Conservation (phyloP, 2,113 vertebrate genomes). For the Elachura formosa region DNA sequence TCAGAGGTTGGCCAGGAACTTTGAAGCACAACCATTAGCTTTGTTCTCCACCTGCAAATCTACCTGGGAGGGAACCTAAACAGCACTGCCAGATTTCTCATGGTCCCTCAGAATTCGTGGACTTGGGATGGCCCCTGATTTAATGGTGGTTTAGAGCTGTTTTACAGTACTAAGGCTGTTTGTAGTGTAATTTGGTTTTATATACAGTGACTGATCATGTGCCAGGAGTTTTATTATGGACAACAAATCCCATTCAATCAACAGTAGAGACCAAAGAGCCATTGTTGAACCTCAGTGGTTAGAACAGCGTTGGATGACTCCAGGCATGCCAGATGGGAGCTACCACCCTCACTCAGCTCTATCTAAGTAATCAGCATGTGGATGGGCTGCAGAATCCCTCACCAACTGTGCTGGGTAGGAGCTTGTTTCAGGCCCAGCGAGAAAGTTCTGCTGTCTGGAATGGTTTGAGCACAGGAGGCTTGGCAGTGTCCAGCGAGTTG, state of each 20-base stretch:
- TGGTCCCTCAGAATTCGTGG: neutral
- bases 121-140: neutral
- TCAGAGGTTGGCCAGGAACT: neutral
- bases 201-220: neutral
- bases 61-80: neutral
- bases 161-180: neutral
- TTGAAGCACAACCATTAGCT: neutral
- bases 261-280: neutral
- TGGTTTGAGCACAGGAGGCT: neutral
- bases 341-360: neutral
- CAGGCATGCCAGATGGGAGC: neutral
- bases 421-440: neutral
- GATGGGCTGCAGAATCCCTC: neutral
- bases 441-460: neutral
- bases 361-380: neutral
- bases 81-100: rapidly evolving
- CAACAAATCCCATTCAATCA: neutral
- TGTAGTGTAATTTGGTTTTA: neutral
- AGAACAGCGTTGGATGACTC: neutral
- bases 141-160: neutral
- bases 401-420: neutral
- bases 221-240: neutral
- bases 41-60: neutral
- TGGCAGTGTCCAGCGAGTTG: neutral
- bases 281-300: neutral